Percentiles rank a stretch among this genome's conserved stretches.
Evolutionary conservation across 2,888 invertebrate species (phyloP).

Genomic region (Drosophila infuscata): DNA sequence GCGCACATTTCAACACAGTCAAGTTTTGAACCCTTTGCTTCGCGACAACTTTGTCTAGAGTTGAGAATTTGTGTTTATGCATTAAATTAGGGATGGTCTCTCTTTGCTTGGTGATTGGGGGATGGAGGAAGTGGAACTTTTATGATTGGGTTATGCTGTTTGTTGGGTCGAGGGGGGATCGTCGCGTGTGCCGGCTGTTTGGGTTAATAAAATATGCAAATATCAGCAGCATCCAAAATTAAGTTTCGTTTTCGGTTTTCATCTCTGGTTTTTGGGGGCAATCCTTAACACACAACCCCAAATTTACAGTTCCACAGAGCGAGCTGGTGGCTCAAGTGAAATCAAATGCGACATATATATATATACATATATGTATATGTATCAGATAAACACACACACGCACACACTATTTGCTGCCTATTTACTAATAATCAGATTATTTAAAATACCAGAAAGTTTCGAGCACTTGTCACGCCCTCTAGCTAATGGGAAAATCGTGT

Average conservation of each 20-base stretch:
- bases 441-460: conserved; percentile 60
- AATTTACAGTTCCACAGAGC: conserved; percentile 2
- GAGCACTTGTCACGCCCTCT: conserved; percentile 47
- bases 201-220: conserved; percentile 78
- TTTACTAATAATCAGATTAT: conserved; percentile 71
- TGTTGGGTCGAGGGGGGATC: conserved; percentile 26
- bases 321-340: conserved; percentile 18
- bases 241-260: conserved; percentile 61
- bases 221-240: conserved; percentile 69
- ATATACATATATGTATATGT: not conserved
- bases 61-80: conserved; percentile 72
- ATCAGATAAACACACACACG: conserved; percentile 29
- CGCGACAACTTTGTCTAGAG: conserved; percentile 55
- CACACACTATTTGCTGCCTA: conserved; percentile 23
- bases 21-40: conserved; percentile 21
- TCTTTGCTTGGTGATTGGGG: not conserved
- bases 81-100: conserved; percentile 67
- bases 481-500: conserved; percentile 64
- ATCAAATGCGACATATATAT: conserved; percentile 27
- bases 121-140: conserved; percentile 58
- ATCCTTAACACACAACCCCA: conserved; percentile 15
- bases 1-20: conserved; percentile 31
- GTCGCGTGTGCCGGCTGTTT: conserved; percentile 69
- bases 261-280: conserved; percentile 16
- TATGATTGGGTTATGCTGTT: conserved; percentile 73